Evolutionary conservation across 1,140 invertebrate species (phyloP).

Genomic region (Bilobella aurantiaca): DNA sequence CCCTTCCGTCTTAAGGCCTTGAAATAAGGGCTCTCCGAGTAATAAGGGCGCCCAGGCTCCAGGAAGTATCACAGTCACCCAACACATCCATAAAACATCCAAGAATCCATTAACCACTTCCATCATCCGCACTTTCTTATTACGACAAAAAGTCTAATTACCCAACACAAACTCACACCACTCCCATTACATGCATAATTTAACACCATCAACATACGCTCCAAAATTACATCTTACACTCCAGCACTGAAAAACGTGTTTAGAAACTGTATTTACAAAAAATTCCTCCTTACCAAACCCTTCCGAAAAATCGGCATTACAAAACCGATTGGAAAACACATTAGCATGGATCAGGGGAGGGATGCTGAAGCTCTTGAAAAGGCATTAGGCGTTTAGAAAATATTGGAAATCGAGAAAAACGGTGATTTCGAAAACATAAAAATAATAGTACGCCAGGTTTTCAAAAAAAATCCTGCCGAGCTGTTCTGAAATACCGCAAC

Average conservation of each 20-base stretch:
- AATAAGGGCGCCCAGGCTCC: background rate
- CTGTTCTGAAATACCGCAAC: no score
- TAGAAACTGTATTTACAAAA: no score
- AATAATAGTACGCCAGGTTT: no score
- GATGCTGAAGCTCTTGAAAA: no score
- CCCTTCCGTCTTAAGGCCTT: background rate
- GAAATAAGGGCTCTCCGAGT: background rate
- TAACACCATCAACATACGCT: background rate
- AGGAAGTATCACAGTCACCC: background rate
- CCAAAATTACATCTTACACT: no score
- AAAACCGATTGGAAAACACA: background rate
- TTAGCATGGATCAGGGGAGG: background rate
- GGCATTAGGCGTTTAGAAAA: no score
- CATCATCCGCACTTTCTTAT: conserved; percentile 6
- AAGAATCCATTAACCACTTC: conserved; percentile 5
- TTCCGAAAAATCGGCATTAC: no score
- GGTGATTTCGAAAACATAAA: no score
- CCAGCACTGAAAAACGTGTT: no score
- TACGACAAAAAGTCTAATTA: conserved; percentile 1
- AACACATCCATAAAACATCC: conserved; percentile 8
- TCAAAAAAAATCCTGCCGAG: no score
- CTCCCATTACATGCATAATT: conserved; percentile 3
- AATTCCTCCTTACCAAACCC: background rate
- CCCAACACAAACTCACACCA: background rate
- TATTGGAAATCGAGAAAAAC: no score